phyloP scores from a whole-genome alignment of 2,888 invertebrate genomes.

The Seira musarum region DNA sequence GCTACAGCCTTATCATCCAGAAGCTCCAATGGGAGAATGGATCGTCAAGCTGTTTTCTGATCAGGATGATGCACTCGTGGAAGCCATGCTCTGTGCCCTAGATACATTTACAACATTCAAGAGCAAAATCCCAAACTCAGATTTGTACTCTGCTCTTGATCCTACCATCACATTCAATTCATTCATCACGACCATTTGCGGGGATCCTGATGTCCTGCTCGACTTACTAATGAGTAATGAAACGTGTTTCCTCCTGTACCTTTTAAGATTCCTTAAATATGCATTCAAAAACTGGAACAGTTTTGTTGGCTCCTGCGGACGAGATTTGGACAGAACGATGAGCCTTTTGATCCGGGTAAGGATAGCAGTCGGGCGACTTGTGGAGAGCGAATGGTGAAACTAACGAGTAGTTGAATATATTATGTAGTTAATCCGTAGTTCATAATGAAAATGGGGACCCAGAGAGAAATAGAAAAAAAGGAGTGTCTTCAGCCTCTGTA shows the following conservation, averaged over 20 bases:
- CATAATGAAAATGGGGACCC: too few species aligned
- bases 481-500: neutral
- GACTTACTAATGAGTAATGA: slow-evolving; percentile 92
- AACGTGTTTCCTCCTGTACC: slow-evolving; percentile 89
- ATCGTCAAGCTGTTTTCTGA: slow-evolving; percentile 90
- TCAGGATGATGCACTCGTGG: slow-evolving; percentile 92
- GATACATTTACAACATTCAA: slow-evolving; percentile 88
- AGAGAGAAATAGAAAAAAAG: neutral
- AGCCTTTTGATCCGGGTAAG: slow-evolving; percentile 85
- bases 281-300: slow-evolving; percentile 87
- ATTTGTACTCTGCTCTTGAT: slow-evolving; percentile 82
- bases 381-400: slow-evolving; percentile 80
- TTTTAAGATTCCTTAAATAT: slow-evolving; percentile 88
- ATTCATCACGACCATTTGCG: slow-evolving; percentile 86
- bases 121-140: slow-evolving; percentile 65
- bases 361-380: slow-evolving; percentile 85
- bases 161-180: slow-evolving; percentile 90
- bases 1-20: slow-evolving; percentile 88
- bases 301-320: slow-evolving; percentile 84
- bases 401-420: slow-evolving; percentile 52
- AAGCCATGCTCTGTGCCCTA: slow-evolving; percentile 92
- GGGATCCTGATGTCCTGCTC: slow-evolving; percentile 85
- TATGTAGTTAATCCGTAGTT: neutral
- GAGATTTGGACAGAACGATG: slow-evolving; percentile 86
- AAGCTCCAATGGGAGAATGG: slow-evolving; percentile 90